These are phyloP conservation scores for Poeciliopsis retropinna DNA, from an alignment of 2,113 vertebrate species.

Conservation along the genomic window DNA sequence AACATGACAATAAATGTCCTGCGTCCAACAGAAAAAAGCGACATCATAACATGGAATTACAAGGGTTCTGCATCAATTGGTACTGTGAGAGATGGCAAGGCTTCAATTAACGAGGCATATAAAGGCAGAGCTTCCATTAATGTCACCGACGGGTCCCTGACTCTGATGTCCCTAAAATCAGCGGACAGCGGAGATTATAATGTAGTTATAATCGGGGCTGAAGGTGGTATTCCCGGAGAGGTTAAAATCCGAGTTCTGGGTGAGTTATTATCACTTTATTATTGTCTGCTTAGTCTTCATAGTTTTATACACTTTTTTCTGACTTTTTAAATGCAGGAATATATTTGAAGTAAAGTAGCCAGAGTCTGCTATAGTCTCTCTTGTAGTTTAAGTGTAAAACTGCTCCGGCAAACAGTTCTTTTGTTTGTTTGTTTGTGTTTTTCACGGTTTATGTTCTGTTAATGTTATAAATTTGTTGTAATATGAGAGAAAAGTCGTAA, in stretches of 20 bases:
- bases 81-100: accelerated
- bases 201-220: accelerated
- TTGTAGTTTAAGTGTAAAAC: too few species aligned
- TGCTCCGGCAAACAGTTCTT: too few species aligned
- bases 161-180: accelerated
- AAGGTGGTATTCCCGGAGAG: accelerated
- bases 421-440: neutral
- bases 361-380: too few species aligned
- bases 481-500: neutral
- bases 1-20: constrained; percentile 24
- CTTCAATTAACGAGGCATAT: accelerated
- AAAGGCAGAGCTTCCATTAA: neutral
- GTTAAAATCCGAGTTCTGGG: constrained; percentile 42
- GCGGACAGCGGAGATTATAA: constrained; percentile 48
- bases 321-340: neutral
- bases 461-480: neutral
- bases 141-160: neutral
- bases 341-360: too few species aligned
- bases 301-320: too few species aligned
- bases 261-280: constrained; percentile 24
- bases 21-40: accelerated
- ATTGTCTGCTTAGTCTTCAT: too few species aligned
- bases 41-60: neutral
- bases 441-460: neutral
- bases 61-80: accelerated